These are phyloP conservation scores for Platycercus adscitus DNA, from an alignment of 2,113 vertebrate species.

Conservation along the genomic window DNA sequence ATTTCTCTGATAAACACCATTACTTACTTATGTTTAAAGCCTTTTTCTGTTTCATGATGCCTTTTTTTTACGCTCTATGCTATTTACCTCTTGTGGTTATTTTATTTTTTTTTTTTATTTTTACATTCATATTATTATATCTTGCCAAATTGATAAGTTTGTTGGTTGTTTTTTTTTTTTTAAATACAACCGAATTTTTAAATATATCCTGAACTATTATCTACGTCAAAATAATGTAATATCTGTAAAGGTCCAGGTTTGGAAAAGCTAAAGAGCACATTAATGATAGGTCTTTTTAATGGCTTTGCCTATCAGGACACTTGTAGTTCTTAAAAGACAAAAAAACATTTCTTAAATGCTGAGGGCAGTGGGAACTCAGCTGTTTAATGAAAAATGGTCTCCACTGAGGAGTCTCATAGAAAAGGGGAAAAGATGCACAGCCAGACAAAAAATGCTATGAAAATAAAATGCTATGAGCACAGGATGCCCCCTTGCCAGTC, in stretches of 20 bases:
- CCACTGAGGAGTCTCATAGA: rapidly evolving
- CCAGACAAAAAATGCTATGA: neutral
- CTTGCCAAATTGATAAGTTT: neutral
- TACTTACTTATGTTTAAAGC: neutral
- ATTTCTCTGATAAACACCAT: neutral
- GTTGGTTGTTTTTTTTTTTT: neutral
- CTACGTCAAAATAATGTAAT: neutral
- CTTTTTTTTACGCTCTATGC: neutral
- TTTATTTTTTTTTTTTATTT: neutral
- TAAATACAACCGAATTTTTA: neutral
- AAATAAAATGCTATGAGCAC: neutral
- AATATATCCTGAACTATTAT: neutral
- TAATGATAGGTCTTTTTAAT: neutral
- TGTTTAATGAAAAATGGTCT: neutral
- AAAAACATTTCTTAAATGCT: rapidly evolving
- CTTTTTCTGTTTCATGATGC: neutral
- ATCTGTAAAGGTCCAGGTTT: neutral
- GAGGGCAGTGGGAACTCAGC: neutral
- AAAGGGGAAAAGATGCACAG: neutral
- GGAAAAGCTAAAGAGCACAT: neutral
- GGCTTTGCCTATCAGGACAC: neutral
- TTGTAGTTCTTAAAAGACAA: neutral
- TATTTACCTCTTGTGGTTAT: neutral
- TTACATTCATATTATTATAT: neutral
- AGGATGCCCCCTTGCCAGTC: neutral